Base-by-base conservation (phyloP, 2,888 invertebrate genomes). In the Idaea aversata region DNA sequence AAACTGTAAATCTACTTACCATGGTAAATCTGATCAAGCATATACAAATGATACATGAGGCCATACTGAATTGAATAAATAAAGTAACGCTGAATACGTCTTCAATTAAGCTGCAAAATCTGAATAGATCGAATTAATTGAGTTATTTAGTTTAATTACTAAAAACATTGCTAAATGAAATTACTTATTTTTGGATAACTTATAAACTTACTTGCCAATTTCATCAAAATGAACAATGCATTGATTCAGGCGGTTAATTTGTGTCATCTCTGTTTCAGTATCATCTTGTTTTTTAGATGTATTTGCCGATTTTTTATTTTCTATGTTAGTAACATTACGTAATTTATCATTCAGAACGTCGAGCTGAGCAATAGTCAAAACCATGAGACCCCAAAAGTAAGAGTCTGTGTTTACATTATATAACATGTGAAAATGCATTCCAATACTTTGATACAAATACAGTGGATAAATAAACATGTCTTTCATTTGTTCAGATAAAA, bases 21-120 rank as follows among this genome's bases (percentile, higher is more conserved):
- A 88, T 68, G 5, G 87, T 88, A 70, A 89, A 88, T 71, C 88
- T 79, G 70, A 86, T 85, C 5, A 88, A 76, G 57, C 86, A 86
- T 63, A 87, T 80, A 68, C 90, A 90, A 67, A 90, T 84, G 15
- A 87, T 80, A 65, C 80, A 82, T 0, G 88, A 87, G 3, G 86
- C 81, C 75, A 86, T 75, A 62, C 83, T 74, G 57, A 89, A 86
- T 70, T 88, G 89, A 10, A 82, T 69, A 70, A 90, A 87, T 57
- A 89, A 38, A 0, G 83, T 77, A 2, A 78, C 36, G 63, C 84
- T 83, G 62, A 88, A 90, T 7, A 82, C 76, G 1, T 83, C 71
- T 75, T 89, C 75, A 15, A 87, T 71, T 15, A 85, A 71, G n/a
- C 63, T 13, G 67, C 85, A 87, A 69, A 84, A 87, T 67, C 90